Evolutionary conservation across 2,113 vertebrate species (phyloP).

Genomic region (Oryctolagus cuniculus): DNA sequence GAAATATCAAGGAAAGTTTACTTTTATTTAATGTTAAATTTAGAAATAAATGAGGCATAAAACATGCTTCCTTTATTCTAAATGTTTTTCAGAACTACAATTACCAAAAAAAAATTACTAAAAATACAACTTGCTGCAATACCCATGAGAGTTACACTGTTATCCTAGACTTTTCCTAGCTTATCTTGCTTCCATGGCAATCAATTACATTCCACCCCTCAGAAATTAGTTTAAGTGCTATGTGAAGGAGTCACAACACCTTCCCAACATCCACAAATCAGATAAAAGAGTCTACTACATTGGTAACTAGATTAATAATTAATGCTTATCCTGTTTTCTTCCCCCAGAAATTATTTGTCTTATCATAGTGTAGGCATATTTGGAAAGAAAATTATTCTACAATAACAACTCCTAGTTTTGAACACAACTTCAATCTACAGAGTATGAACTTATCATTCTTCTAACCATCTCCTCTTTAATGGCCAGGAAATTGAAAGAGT

Average conservation of each 20-base stretch:
- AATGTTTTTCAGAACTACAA: neutral
- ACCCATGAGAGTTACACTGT: neutral
- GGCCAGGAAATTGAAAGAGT: neutral
- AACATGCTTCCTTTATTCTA: slow-evolving; percentile 13
- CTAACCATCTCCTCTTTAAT: neutral
- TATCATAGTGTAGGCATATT: neutral
- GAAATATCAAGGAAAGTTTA: neutral
- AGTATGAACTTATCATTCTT: neutral
- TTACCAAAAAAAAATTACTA: slow-evolving; percentile 16
- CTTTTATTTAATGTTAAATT: slow-evolving; percentile 23
- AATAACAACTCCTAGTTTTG: neutral
- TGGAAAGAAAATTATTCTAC: neutral
- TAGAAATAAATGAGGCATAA: neutral
- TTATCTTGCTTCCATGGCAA: neutral
- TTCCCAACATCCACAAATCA: neutral
- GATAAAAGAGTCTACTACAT: neutral
- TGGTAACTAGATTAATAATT: neutral
- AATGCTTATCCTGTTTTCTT: neutral
- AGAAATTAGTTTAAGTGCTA: neutral
- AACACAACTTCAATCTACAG: neutral
- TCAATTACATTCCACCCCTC: neutral
- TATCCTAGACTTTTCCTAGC: neutral
- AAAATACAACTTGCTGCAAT: neutral
- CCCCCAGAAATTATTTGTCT: neutral
- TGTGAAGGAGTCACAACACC: neutral